These are phyloP conservation scores for Gerosis bhagava DNA, from an alignment of 2,888 invertebrate genomes.

Conservation along the genomic window DNA sequence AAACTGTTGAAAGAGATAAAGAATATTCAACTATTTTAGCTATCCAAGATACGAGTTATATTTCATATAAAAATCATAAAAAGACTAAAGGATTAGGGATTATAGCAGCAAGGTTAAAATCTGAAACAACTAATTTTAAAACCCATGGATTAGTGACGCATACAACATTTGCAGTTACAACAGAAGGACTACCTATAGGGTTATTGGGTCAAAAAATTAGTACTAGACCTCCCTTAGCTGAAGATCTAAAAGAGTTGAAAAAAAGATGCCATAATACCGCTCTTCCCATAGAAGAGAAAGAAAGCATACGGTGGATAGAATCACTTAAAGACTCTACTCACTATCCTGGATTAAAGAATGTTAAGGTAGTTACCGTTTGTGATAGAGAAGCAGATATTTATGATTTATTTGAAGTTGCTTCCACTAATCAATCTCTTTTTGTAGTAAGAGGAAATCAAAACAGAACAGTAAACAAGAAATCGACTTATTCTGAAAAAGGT, in stretches of 20 bases:
- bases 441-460: conserved; percentile 1
- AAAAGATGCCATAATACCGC: background rate
- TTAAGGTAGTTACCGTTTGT: too few species aligned
- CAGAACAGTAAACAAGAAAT: background rate
- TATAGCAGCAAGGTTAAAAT: too few species aligned
- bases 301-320: background rate
- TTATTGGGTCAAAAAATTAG: background rate
- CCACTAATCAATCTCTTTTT: background rate
- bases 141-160: too few species aligned
- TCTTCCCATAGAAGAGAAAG: background rate
- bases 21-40: background rate
- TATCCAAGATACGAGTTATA: background rate
- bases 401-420: background rate
- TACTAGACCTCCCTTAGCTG: background rate
- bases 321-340: too few species aligned
- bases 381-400: conserved; percentile 1
- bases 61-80: background rate
- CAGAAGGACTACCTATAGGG: background rate
- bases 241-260: conserved; percentile 1
- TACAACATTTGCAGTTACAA: background rate
- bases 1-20: background rate
- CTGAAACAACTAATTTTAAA: too few species aligned
- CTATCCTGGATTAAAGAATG: too few species aligned
- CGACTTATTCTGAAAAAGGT: background rate
- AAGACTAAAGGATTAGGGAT: background rate